Base-by-base conservation (phyloP, 2,797 vertebrate genomes). In the Acanthiza pusilla region DNA sequence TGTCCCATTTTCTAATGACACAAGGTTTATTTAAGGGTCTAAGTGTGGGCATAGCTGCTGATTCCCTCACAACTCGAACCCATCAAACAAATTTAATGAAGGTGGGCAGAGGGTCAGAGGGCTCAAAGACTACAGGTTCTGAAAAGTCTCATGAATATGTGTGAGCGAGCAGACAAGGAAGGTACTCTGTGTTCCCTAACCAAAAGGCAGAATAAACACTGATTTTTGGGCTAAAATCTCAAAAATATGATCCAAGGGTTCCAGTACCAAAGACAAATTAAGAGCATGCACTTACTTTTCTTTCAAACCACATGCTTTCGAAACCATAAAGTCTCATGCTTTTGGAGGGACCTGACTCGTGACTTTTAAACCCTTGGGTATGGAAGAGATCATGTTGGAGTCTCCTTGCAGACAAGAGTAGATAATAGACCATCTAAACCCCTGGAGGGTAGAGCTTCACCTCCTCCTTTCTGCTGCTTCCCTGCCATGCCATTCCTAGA, bases 381-480 rank as follows among this genome's bases (percentile, higher is more conserved):
- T 53, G 47, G 78, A 88, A 84, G 26, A 7, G 27, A n/a, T 10
- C 16, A 23, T 60, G 47, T 3, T 58, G 58, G 19, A 48, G 20
- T 45, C n/a, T 88, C 13, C 21, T 45, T 62, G 55, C 9, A 55
- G 36, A n/a, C 62, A 63, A 29, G 60, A 72, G n/a, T 11, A 38
- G 54, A 54, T 62, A 68, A 14, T 0, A 75, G 54, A 43, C 26
- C 58, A 70, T 14, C 4, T 5, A 63, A 86, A 27, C 3, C 5
- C 14, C n/a, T 4, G 0, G 8, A 78, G 51, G 36, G 38, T 30
- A 68, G 9, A 1, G 4, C 30, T 18, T 74, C 3, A 1, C 42
- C 47, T 61, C 43, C 32, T 84, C 20, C 50, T 73, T 48, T 3
- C 0, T 51, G 40, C 55, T 73, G 27, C 9, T 25, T 67, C 72